Percentiles rank a stretch among this genome's conserved stretches.
Evolutionary conservation across 2,888 invertebrate genomes (phyloP).

Genomic region (Slavum lentiscoides): DNA sequence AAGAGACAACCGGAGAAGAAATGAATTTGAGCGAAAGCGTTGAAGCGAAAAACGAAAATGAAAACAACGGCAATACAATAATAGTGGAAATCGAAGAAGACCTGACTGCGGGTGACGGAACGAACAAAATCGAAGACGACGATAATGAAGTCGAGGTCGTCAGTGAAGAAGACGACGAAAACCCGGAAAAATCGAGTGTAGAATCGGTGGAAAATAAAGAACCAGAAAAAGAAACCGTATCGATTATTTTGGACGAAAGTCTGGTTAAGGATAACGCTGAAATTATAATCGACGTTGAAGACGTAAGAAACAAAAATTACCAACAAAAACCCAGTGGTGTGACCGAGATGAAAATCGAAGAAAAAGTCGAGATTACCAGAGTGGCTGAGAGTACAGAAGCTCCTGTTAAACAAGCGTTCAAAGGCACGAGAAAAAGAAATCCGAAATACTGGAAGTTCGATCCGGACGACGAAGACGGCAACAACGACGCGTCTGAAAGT

Average conservation of each 20-base stretch:
- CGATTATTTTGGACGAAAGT: conserved; percentile 37
- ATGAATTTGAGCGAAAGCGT: conserved; percentile 54
- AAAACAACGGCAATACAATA: conserved; percentile 27
- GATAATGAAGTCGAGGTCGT: conserved; percentile 55
- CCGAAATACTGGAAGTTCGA: conserved; percentile 56
- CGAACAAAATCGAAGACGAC: conserved; percentile 54
- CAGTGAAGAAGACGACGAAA: conserved; percentile 53
- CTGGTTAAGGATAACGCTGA: conserved; percentile 18
- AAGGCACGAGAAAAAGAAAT: conserved; percentile 57
- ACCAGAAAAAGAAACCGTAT: not conserved
- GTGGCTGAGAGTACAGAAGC: conserved; percentile 54
- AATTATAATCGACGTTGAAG: conserved; percentile 50
- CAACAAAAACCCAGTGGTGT: conserved; percentile 52
- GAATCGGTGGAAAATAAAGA: conserved; percentile 55
- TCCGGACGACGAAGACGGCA: conserved; percentile 55
- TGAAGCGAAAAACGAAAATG: conserved; percentile 54
- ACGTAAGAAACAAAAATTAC: conserved; percentile 31
- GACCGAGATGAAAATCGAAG: conserved; percentile 55
- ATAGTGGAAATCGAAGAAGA: conserved; percentile 57
- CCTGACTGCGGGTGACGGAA: not conserved
- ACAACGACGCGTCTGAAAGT: conserved; percentile 50
- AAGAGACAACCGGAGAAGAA: conserved; percentile 54
- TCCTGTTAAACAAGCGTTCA: conserved; percentile 38
- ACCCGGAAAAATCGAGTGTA: conserved; percentile 38
- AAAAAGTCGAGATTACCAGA: conserved; percentile 55